Evolutionary conservation across 2,797 vertebrate genomes (phyloP).

Genomic region (Liasis olivaceus): DNA sequence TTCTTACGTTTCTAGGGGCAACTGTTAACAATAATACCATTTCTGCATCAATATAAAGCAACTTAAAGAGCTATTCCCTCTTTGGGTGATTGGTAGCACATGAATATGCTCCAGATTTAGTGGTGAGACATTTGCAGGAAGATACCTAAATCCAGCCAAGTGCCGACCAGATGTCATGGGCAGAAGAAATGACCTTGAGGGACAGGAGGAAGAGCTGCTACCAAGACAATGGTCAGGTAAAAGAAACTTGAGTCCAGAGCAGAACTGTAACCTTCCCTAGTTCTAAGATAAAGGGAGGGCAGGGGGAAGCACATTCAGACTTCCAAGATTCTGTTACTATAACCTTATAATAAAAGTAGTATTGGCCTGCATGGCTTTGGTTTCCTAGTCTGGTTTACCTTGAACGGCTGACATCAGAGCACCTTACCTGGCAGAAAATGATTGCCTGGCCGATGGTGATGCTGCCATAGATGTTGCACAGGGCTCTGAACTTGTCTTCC

Average conservation of each 20-base stretch:
- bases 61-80: not conserved
- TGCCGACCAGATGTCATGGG: not conserved
- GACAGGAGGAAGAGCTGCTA: not conserved
- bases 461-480: constrained; percentile 75
- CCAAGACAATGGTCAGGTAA: not conserved
- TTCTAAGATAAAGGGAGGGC: not conserved
- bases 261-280: not conserved
- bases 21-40: not conserved
- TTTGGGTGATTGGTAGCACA: not conserved
- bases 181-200: not conserved
- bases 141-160: not conserved
- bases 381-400: not conserved
- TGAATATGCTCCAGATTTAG: not conserved
- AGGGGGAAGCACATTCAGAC: not conserved
- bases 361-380: not conserved
- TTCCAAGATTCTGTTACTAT: not conserved
- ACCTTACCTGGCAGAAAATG: constrained; percentile 78
- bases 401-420: not conserved
- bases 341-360: not conserved
- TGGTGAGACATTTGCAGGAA: not conserved
- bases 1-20: not conserved
- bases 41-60: not conserved
- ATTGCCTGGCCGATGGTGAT: constrained; percentile 77
- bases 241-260: not conserved
- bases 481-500: constrained; percentile 69